Conservation (phyloP, 2,888 invertebrate species). For the Diogma glabrata region DNA sequence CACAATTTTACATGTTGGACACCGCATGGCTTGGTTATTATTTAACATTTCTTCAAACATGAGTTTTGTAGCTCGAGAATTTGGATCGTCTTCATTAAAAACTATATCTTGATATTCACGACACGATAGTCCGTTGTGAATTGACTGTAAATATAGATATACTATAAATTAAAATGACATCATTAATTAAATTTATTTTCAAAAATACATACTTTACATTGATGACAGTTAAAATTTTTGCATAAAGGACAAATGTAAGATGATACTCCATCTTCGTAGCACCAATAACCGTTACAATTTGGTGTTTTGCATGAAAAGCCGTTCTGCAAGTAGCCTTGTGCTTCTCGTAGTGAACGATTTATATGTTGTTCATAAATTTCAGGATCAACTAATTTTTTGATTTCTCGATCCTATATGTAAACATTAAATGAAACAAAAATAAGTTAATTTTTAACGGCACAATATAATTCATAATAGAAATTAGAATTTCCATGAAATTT, state of each 20-base stretch:
- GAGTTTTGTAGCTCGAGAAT: not conserved
- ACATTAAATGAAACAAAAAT: no score
- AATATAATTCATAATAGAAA: no score
- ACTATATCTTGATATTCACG: conserved; percentile 1
- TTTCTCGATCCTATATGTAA: conserved; percentile 12
- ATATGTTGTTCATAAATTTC: conserved; percentile 5
- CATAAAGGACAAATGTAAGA: conserved; percentile 3
- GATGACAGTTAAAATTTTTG: conserved; percentile 5
- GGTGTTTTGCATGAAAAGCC: conserved; percentile 11
- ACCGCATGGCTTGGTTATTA: not conserved
- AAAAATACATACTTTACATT: not conserved
- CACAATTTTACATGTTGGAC: conserved; percentile 32
- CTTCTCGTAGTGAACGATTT: conserved; percentile 2
- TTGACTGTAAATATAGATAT: not conserved
- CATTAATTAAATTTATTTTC: no score
- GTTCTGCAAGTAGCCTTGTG: not conserved
- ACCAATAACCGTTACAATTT: conserved; percentile 10
- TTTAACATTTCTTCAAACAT: not conserved
- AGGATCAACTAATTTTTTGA: not conserved
- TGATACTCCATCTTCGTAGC: not conserved
- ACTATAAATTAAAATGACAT: no score
- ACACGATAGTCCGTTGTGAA: not conserved
- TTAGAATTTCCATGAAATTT: no score
- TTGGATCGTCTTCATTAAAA: not conserved
- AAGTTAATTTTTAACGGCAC: no score